Base-by-base conservation (phyloP, 2,797 vertebrate genomes). In the Phrynocephalus forsythii region DNA sequence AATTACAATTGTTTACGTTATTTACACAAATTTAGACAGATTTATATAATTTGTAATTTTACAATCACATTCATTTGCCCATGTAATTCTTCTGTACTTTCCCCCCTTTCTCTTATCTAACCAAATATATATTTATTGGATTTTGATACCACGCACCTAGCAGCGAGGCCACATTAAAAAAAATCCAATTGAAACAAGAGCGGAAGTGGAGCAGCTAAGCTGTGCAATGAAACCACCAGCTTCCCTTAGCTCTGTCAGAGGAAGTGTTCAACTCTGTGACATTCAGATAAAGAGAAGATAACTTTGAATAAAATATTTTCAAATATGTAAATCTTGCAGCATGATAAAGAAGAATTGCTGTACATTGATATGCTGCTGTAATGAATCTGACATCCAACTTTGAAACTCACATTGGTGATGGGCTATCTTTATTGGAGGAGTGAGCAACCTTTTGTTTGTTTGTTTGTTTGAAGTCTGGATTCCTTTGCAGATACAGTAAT, bases 141-240 rank as follows among this genome's bases (percentile, higher is more conserved):
- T 44, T 44, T 44, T 44, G 4, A 44, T 44, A 44, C 38, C 38
- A 44, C 38, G 3, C 38, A 44, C 5, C 38, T 44, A 5, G 38
- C 38, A 44, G 38, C 5, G 38, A 44, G 38, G 38, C 38, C 38
- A 44, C 5, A 44, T 83, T 33, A 30, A 8, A 2, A 63, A 63
- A 79, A 85, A 28, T 15, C 10, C 66, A 72, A 11, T 69, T 90
- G 85, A 60, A 11, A 10, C 66, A 81, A 84, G 44, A 56, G 13
- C 28, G 24, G 83, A 60, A 80, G 71, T 24, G 18, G 78, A 87
- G 79, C 80, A 7, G n/a, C 5, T 24, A 26, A 84, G 9, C 87
- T 73, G 50, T 38, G 71, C 92, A 85, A 71, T 88, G 2, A 92
- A 91, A 88, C 18, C 22, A 44, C 6, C 73, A 0, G 76, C 69